Conservation (phyloP, 2,797 vertebrate species). For the Rhodeus uyekii region DNA sequence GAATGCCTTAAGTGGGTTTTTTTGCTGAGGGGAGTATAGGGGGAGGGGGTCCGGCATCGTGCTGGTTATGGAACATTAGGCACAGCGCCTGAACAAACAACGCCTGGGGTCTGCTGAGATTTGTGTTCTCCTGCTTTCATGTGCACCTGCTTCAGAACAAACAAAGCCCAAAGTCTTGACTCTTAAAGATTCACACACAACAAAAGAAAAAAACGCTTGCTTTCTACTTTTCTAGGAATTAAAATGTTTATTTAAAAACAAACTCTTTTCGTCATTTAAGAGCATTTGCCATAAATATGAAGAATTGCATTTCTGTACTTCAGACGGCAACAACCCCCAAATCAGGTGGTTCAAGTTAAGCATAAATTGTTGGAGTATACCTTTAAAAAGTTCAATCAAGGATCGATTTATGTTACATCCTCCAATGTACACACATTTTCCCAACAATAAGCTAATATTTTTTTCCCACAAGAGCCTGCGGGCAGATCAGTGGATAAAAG, state of each 20-base stretch:
- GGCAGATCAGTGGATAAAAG: slow-evolving; percentile 21
- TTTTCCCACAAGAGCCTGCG: not conserved
- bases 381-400: not conserved
- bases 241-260: not conserved
- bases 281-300: not conserved
- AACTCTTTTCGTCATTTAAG: not conserved
- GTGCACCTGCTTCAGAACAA: slow-evolving; percentile 40
- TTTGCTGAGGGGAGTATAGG: not conserved
- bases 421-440: slow-evolving; percentile 14
- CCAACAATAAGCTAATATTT: slow-evolving; percentile 22
- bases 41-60: not conserved
- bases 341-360: not conserved
- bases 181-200: slow-evolving; percentile 17
- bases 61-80: slow-evolving; percentile 44
- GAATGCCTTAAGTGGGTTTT: slow-evolving; percentile 38
- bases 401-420: not conserved
- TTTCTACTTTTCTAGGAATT: slow-evolving; percentile 5
- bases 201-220: slow-evolving; percentile 10
- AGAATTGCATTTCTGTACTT: not conserved
- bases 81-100: slow-evolving; percentile 43
- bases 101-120: not conserved
- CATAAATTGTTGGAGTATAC: not conserved
- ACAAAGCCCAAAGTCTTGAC: slow-evolving; percentile 28
- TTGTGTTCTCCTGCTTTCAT: slow-evolving; percentile 22
- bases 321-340: not conserved